Percentiles rank a stretch among this genome's conserved stretches.
phyloP scores from a whole-genome alignment of 2,797 vertebrate genomes.

The Sebastes miniatus region DNA sequence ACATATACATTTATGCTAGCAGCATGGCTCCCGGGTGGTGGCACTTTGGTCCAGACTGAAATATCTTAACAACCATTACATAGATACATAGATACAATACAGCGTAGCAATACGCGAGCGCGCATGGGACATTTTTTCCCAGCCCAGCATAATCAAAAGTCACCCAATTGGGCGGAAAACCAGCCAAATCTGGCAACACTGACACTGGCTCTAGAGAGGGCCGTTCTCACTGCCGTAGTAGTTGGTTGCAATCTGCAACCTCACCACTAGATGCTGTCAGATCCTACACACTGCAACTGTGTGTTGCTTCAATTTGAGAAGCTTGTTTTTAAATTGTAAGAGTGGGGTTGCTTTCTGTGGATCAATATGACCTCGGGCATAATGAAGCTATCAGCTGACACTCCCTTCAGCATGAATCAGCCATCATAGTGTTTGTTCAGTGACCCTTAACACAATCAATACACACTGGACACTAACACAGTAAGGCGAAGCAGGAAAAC shows the following conservation, averaged over 20 bases:
- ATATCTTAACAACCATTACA: background rate
- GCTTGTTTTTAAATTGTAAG: background rate
- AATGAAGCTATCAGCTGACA: slow-evolving; percentile 52
- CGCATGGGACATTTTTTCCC: too few species aligned
- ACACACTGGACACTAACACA: slow-evolving; percentile 22
- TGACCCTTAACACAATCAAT: slow-evolving; percentile 16
- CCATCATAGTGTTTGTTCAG: slow-evolving; percentile 34
- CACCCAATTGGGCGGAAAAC: too few species aligned
- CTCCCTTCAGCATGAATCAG: slow-evolving; percentile 55
- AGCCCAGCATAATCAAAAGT: too few species aligned
- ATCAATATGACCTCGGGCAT: slow-evolving; percentile 34
- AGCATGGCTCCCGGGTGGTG: background rate
- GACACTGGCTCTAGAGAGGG: background rate
- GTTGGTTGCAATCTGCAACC: too few species aligned
- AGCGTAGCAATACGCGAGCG: too few species aligned
- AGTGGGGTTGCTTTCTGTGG: background rate
- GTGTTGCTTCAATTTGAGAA: background rate
- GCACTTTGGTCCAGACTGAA: background rate
- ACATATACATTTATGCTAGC: background rate
- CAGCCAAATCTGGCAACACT: too few species aligned
- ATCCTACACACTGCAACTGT: background rate
- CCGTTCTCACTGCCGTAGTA: too few species aligned
- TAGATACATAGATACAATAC: too few species aligned
- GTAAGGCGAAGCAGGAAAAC: background rate
- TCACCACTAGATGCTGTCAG: too few species aligned